Percentiles rank a stretch among this genome's conserved stretches.
These are phyloP conservation scores for Pinna nobilis DNA, from an alignment of 1,140 invertebrate species.

Conservation along the genomic window DNA sequence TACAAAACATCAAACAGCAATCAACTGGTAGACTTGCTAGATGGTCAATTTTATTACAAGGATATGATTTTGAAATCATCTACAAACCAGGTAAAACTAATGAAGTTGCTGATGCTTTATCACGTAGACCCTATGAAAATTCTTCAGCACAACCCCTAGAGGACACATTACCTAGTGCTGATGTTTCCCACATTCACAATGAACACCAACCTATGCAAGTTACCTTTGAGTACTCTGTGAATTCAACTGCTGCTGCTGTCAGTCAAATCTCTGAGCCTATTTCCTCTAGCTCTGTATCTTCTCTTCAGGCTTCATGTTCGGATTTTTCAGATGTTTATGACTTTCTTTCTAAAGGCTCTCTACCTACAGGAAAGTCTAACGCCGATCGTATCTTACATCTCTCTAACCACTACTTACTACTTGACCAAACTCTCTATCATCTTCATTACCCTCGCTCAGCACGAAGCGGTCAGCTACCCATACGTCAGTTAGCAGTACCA, in stretches of 20 bases:
- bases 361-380: background rate
- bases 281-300: no score
- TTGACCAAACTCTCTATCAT: slow-evolving; percentile 14
- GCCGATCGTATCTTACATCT: background rate
- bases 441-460: background rate
- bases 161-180: no score
- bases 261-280: no score
- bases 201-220: background rate
- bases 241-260: background rate
- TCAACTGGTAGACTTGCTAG: slow-evolving; percentile 24
- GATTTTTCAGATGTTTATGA: background rate
- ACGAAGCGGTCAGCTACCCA: background rate
- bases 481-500: slow-evolving; percentile 24
- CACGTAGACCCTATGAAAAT: background rate
- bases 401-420: slow-evolving; percentile 21
- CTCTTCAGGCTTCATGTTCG: background rate
- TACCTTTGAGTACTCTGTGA: background rate
- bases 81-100: slow-evolving; percentile 14
- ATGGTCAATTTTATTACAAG: slow-evolving; percentile 34
- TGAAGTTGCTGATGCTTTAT: background rate
- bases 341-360: background rate
- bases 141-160: background rate
- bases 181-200: background rate
- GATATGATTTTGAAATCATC: slow-evolving; percentile 26
- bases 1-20: slow-evolving; percentile 8